Evolutionary conservation across 1,140 invertebrate genomes (phyloP).

Genomic region (Dendroctonus ponderosae): DNA sequence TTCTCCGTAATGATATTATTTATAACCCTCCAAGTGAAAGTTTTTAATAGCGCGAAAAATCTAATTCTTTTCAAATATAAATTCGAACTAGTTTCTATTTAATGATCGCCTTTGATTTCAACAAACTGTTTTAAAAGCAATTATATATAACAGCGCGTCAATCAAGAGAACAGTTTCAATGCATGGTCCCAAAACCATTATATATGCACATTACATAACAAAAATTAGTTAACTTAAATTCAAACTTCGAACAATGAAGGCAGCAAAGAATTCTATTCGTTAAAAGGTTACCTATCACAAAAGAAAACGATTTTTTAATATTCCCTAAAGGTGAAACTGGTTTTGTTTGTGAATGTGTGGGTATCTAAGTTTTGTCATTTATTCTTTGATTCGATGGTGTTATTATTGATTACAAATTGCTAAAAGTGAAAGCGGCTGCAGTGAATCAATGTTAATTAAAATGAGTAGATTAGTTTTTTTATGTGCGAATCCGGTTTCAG

Average conservation of each 20-base stretch:
- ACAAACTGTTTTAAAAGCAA: no score
- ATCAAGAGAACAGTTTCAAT: no score
- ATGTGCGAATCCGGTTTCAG: conserved; percentile 23
- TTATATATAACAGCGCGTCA: no score
- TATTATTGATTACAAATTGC: conserved; percentile 20
- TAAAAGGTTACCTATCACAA: conserved; percentile 26
- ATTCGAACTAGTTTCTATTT: no score
- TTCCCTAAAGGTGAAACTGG: conserved; percentile 10
- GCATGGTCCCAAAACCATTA: no score
- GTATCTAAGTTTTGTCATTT: conserved; percentile 14
- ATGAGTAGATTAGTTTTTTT: conserved; percentile 26
- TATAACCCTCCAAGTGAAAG: background rate
- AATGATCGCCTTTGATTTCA: no score
- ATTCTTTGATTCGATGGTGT: conserved; percentile 12
- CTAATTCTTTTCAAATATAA: no score
- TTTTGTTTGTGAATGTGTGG: conserved; percentile 17
- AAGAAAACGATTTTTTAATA: conserved; percentile 16
- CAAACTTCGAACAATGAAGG: conserved; percentile 5
- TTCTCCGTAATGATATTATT: background rate
- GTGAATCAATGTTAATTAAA: conserved; percentile 31
- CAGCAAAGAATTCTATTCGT: conserved; percentile 4
- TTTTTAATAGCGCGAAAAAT: no score
- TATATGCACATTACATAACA: conserved; percentile 1
- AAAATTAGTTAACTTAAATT: conserved; percentile 11
- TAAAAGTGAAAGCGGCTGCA: conserved; percentile 31